phyloP scores from a whole-genome alignment of 2,888 invertebrate genomes.

The Tipula confusa region DNA sequence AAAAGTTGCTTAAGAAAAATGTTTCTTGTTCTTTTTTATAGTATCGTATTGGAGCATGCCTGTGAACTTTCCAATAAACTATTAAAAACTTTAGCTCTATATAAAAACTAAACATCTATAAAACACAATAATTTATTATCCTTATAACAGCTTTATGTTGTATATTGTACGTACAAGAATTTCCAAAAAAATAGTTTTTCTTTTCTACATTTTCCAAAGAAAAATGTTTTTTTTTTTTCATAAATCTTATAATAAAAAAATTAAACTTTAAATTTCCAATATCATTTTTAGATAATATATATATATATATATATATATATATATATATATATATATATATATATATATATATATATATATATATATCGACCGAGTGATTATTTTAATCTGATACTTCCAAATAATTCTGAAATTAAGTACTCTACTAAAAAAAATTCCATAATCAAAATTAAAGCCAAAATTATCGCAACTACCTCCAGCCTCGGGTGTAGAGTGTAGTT shows the following conservation, averaged over 20 bases:
- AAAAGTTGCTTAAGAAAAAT: too few relatives aligned
- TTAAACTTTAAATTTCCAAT: not conserved
- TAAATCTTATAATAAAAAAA: not conserved
- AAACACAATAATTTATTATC: not conserved
- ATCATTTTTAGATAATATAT: not conserved
- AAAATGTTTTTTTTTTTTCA: slow-evolving; percentile 14
- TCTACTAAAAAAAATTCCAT: too few relatives aligned
- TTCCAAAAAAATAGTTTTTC: not conserved
- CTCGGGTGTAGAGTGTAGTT: too few relatives aligned
- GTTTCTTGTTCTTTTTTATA: not conserved
- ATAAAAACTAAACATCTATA: not conserved
- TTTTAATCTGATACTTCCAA: too few relatives aligned
- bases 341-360: too few relatives aligned
- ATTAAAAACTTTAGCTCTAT: not conserved
- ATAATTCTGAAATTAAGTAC: too few relatives aligned
- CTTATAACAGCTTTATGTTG: not conserved
- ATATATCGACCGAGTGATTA: too few relatives aligned
- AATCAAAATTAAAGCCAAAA: too few relatives aligned
- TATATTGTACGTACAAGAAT: not conserved
- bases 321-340: too few relatives aligned
- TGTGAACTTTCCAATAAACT: not conserved
- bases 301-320: not conserved
- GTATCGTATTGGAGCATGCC: not conserved
- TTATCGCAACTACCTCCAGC: too few relatives aligned
- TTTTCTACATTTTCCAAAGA: not conserved